These are phyloP conservation scores for Leptopilina syphax DNA, from an alignment of 2,888 invertebrate genomes.

Conservation along the genomic window DNA sequence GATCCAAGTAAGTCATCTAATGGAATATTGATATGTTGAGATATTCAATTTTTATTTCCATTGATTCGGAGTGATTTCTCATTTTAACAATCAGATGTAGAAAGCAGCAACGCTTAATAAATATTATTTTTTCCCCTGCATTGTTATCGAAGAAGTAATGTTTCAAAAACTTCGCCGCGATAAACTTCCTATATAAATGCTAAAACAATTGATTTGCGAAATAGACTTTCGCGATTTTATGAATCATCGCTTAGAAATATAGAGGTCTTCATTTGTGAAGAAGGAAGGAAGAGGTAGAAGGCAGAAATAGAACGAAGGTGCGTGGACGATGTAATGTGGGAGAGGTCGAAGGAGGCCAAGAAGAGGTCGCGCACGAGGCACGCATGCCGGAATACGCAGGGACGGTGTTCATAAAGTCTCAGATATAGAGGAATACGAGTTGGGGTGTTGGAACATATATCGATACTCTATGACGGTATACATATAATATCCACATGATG, in stretches of 20 bases:
- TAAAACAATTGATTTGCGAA: too few relatives aligned
- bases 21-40: too few relatives aligned
- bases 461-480: constrained; percentile 24
- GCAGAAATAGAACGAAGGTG: constrained; percentile 47
- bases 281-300: constrained; percentile 16
- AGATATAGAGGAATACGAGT: constrained; percentile 59
- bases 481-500: not conserved
- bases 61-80: too few relatives aligned
- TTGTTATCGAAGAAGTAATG: too few relatives aligned
- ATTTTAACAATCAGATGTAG: too few relatives aligned
- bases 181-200: too few relatives aligned
- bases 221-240: not conserved
- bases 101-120: too few relatives aligned
- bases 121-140: too few relatives aligned
- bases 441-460: constrained; percentile 37
- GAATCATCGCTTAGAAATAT: constrained; percentile 14
- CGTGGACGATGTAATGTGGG: constrained; percentile 69
- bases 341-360: constrained; percentile 66
- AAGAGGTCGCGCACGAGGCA: constrained; percentile 65
- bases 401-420: constrained; percentile 66
- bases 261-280: constrained; percentile 31
- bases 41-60: too few relatives aligned
- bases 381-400: constrained; percentile 67
- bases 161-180: too few relatives aligned
- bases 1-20: too few relatives aligned